Conservation (phyloP, 2,888 invertebrate genomes). For the Coelopa pilipes region DNA sequence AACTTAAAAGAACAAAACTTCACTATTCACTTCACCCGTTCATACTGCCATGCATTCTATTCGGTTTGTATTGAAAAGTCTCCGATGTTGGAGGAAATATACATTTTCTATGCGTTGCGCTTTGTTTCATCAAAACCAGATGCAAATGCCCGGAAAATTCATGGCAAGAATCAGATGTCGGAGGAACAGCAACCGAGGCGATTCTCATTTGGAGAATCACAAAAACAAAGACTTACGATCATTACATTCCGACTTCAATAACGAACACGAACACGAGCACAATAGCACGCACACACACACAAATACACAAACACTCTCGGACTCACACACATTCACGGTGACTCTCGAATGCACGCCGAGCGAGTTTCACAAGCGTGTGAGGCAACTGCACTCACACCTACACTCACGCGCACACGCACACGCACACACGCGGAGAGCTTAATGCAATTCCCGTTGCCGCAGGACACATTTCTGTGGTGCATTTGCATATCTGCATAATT, state of each 20-base stretch:
- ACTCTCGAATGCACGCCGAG: no score
- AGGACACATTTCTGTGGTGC: constrained; percentile 24
- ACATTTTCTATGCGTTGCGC: neutral
- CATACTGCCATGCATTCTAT: no score
- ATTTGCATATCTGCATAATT: constrained; percentile 29
- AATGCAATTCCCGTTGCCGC: constrained; percentile 24
- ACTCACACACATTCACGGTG: neutral
- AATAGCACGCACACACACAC: neutral
- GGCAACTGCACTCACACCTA: neutral
- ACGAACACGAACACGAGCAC: neutral
- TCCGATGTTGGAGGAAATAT: no score
- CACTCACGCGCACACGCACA: neutral
- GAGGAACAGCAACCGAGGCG: no score
- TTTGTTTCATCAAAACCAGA: neutral
- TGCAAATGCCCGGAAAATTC: no score
- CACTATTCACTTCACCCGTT: no score
- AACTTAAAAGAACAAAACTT: no score
- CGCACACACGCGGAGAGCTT: neutral
- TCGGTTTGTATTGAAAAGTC: no score
- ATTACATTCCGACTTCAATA: no score
- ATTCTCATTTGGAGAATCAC: no score
- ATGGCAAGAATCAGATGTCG: no score
- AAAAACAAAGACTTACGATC: no score
- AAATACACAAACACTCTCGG: neutral
- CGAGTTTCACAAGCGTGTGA: neutral